These are phyloP conservation scores for Phenganax stokvisi DNA, from an alignment of 92 coral and sea anemone genomes.

Conservation along the genomic window DNA sequence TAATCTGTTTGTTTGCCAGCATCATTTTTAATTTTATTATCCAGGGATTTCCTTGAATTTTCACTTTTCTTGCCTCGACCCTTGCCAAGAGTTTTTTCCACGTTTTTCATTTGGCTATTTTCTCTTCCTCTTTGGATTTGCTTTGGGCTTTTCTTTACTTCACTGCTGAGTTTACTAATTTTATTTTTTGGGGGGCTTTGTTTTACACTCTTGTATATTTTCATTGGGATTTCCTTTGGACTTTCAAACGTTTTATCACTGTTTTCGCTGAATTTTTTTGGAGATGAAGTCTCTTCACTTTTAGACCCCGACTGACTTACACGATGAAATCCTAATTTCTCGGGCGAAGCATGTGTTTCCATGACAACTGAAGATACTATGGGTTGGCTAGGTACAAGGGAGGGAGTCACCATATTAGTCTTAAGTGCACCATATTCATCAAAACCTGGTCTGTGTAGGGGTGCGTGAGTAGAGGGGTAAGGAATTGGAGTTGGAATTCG, in stretches of 20 bases:
- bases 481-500: conserved; percentile 35
- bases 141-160: conserved; percentile 28
- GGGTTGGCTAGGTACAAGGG: conserved; percentile 18
- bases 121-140: background rate
- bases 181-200: background rate
- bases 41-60: conserved; percentile 23
- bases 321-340: conserved; percentile 16
- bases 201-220: background rate
- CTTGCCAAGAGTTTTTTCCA: no score
- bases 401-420: background rate
- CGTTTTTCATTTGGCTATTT: no score
- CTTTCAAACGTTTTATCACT: background rate
- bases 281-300: background rate
- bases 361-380: conserved; percentile 29
- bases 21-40: background rate
- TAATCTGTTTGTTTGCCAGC: background rate
- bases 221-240: conserved; percentile 1
- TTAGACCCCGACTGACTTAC: background rate
- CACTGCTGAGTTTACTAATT: background rate
- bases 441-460: conserved; percentile 17
- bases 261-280: background rate
- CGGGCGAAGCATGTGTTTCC: conserved; percentile 12
- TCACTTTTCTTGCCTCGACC: background rate
- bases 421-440: conserved; percentile 23
- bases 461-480: conserved; percentile 26